Evolutionary conservation across 1,140 invertebrate genomes (phyloP).

Genomic region (Zaprionus africanus): DNA sequence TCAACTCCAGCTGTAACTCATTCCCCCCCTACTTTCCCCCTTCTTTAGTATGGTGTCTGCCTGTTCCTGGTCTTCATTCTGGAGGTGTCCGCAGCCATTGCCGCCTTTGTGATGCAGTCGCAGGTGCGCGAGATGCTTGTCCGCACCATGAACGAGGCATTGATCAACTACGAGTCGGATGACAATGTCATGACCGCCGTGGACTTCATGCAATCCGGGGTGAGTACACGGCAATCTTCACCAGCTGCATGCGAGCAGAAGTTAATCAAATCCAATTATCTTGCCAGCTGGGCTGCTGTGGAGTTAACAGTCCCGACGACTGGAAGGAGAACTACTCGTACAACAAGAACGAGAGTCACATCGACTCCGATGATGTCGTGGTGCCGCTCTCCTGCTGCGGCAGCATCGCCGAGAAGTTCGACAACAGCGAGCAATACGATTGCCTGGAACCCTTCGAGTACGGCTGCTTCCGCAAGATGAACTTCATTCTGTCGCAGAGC

Average conservation of each 20-base stretch:
- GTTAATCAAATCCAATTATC: background rate
- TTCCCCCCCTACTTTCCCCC: background rate
- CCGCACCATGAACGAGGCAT: constrained; percentile 86
- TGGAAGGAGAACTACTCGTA: constrained; percentile 86
- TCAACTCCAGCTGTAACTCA: background rate
- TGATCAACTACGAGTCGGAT: constrained; percentile 86
- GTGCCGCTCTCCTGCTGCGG: constrained; percentile 87
- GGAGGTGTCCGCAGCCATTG: constrained; percentile 92
- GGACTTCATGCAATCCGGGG: constrained; percentile 88
- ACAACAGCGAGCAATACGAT: constrained; percentile 40
- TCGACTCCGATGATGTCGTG: constrained; percentile 79
- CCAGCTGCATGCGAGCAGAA: background rate
- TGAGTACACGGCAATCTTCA: constrained; percentile 82
- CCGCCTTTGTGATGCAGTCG: constrained; percentile 89
- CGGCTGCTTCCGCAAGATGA: constrained; percentile 89
- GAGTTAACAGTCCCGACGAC: constrained; percentile 87
- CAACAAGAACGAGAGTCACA: constrained; percentile 50
- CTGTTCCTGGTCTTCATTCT: constrained; percentile 91
- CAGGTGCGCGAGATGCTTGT: constrained; percentile 86
- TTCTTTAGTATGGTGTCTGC: constrained; percentile 90
- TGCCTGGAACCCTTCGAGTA: constrained; percentile 84
- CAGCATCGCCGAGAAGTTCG: constrained; percentile 53
- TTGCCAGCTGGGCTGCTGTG: constrained; percentile 90
- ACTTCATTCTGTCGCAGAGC: constrained; percentile 89
- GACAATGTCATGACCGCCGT: constrained; percentile 85